A percentile compares a stretch with the other conserved stretches of the same genome.
Conservation (phyloP, 1,140 invertebrate genomes). For the Drosophila suzukii region DNA sequence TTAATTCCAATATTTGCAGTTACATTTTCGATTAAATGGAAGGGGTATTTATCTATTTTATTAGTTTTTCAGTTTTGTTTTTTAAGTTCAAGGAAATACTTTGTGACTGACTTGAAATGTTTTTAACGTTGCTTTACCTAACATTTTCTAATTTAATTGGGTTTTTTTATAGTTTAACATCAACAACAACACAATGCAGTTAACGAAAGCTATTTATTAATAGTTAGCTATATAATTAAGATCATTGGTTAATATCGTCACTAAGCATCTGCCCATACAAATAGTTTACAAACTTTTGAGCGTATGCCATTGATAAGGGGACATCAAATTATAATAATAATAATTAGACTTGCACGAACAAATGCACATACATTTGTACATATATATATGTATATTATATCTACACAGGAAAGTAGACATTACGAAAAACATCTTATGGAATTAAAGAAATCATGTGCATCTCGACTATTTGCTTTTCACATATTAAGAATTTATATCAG, state of each 20-base stretch:
- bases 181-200: constrained; percentile 47
- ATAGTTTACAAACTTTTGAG: constrained; percentile 32
- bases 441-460: constrained; percentile 36
- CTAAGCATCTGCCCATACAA: constrained; percentile 18
- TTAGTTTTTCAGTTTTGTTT: constrained; percentile 3
- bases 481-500: constrained; percentile 18
- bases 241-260: constrained; percentile 32
- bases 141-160: constrained; percentile 37
- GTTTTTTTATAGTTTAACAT: constrained; percentile 32
- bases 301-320: constrained; percentile 21
- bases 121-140: constrained; percentile 42
- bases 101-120: constrained; percentile 43
- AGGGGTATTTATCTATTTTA: neutral
- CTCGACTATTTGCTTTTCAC: constrained; percentile 33
- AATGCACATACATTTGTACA: constrained; percentile 25
- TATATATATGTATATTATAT: constrained; percentile 17
- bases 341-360: constrained; percentile 32
- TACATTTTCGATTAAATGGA: neutral
- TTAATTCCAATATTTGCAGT: neutral
- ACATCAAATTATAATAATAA: constrained; percentile 19
- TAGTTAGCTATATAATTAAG: constrained; percentile 34
- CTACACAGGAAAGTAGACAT: constrained; percentile 39
- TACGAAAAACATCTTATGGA: constrained; percentile 20
- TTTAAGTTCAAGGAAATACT: constrained; percentile 37
- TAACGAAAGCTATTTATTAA: constrained; percentile 42